Conservation (phyloP, 2,797 vertebrate species). For the Micromesistius poutassou region DNA sequence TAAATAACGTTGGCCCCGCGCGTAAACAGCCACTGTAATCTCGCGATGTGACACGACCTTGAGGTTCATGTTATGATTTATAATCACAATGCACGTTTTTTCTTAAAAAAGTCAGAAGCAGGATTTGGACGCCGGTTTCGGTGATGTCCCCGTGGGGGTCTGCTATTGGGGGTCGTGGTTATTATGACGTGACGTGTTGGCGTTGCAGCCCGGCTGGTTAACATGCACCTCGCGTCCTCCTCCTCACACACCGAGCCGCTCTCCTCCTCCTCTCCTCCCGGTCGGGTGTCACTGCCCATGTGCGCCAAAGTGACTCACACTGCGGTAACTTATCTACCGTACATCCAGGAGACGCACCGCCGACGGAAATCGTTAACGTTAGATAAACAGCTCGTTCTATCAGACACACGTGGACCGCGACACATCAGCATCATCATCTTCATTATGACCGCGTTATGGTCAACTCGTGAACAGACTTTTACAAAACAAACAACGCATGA, state of each 20-base stretch:
- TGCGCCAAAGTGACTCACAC: constrained; percentile 84
- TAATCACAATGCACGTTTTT: too few relatives aligned
- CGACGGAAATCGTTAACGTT: constrained; percentile 29
- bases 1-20: neutral
- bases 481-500: neutral
- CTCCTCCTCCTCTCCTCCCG: constrained; percentile 42
- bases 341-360: constrained; percentile 54
- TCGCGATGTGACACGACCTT: neutral
- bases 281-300: constrained; percentile 74
- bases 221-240: constrained; percentile 54
- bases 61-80: neutral
- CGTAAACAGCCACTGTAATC: neutral
- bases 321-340: constrained; percentile 81
- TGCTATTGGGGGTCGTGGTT: too few relatives aligned
- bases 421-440: too few relatives aligned
- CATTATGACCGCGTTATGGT: too few relatives aligned
- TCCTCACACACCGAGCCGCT: constrained; percentile 46
- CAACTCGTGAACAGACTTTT: neutral
- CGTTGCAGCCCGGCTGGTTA: constrained; percentile 43
- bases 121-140: constrained; percentile 16
- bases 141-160: too few relatives aligned
- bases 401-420: constrained; percentile 10
- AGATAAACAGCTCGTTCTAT: too few relatives aligned
- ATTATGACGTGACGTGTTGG: too few relatives aligned
- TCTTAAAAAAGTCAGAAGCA: neutral